A percentile compares a stretch with the other conserved stretches of the same genome.
These are phyloP conservation scores for Erethizon dorsatum DNA, from an alignment of 2,797 vertebrate species.

Conservation along the genomic window DNA sequence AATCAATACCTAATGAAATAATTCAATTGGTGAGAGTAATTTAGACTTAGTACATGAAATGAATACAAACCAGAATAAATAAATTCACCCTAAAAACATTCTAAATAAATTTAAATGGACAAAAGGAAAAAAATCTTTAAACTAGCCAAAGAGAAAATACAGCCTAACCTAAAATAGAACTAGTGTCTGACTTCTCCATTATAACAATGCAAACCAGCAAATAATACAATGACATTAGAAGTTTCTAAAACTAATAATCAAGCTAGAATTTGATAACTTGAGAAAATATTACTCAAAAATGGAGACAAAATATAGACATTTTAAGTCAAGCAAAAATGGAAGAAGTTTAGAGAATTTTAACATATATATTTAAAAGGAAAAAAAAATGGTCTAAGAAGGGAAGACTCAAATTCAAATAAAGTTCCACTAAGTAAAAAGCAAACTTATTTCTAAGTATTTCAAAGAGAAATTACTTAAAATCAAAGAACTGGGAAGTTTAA, in stretches of 20 bases:
- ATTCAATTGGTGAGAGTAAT: neutral
- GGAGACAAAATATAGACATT: neutral
- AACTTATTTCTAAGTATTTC: neutral
- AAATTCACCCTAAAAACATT: neutral
- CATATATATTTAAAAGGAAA: neutral
- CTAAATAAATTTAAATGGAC: neutral
- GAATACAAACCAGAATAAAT: neutral
- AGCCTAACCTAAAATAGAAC: neutral
- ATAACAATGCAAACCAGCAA: neutral
- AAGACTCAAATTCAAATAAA: neutral
- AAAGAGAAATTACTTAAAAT: neutral
- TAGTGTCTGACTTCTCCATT: neutral
- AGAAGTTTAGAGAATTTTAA: neutral
- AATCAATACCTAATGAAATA: neutral
- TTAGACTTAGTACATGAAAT: constrained; percentile 2
- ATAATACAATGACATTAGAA: neutral
- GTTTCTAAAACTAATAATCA: neutral
- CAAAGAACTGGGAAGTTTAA: neutral
- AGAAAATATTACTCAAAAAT: neutral
- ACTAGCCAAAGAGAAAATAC: neutral
- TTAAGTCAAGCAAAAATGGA: neutral
- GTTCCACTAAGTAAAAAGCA: neutral
- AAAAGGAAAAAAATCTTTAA: neutral
- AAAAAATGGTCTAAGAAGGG: neutral
- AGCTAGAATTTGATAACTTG: neutral